phyloP scores from a whole-genome alignment of 2,888 invertebrate species.

The Trachelus troglodyta region DNA sequence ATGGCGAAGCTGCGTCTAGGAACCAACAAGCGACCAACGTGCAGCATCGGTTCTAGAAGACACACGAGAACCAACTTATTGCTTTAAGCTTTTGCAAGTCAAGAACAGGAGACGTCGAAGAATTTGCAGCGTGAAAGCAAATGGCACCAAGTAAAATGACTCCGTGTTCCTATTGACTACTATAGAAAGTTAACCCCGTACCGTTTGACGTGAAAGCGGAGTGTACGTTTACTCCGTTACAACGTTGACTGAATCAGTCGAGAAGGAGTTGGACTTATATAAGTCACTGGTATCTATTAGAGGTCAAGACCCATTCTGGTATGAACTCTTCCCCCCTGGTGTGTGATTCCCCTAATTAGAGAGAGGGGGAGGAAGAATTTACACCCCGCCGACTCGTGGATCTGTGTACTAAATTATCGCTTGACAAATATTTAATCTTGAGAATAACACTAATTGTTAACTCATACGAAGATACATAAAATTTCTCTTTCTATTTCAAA shows the following conservation, averaged over 20 bases:
- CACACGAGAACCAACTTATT: background rate
- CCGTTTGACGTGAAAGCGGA: background rate
- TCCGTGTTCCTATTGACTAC: background rate
- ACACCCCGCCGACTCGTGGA: background rate
- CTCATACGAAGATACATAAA: background rate
- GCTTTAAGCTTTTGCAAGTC: background rate
- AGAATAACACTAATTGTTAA: background rate
- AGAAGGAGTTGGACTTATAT: constrained; percentile 36
- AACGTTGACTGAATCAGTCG: constrained; percentile 40
- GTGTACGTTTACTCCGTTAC: constrained; percentile 16
- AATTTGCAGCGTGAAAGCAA: background rate
- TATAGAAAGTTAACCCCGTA: background rate
- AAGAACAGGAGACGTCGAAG: background rate
- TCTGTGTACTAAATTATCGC: background rate
- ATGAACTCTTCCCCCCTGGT: background rate
- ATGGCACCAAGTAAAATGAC: background rate
- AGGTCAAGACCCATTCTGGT: constrained; percentile 34
- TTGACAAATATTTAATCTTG: background rate
- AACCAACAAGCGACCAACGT: constrained; percentile 22
- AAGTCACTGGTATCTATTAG: constrained; percentile 35
- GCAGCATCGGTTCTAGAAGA: constrained; percentile 30
- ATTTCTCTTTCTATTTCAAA: background rate
- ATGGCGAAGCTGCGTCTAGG: constrained; percentile 2
- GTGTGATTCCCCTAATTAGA: constrained; percentile 11
- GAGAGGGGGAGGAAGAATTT: background rate